These are phyloP conservation scores for Rosalia funebris DNA, from an alignment of 2,888 invertebrate species.

Conservation along the genomic window DNA sequence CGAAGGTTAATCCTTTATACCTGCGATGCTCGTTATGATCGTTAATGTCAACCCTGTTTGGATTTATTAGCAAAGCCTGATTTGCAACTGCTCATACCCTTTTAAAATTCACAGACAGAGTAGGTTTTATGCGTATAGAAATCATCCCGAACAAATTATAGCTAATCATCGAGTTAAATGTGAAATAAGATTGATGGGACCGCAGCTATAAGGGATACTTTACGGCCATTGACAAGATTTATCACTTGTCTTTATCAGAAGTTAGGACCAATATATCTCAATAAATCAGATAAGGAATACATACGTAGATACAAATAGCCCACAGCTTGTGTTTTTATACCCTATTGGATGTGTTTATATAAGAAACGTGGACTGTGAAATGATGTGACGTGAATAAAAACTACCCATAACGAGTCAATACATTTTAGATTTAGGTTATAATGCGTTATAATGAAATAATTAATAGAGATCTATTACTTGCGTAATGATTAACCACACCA, in stretches of 20 bases:
- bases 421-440: too few species aligned
- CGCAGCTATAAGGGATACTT: constrained; percentile 19
- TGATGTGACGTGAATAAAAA: too few species aligned
- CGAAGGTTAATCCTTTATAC: constrained; percentile 22
- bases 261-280: constrained; percentile 19
- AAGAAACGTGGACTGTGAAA: too few species aligned
- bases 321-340: constrained; percentile 13
- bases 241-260: constrained; percentile 22
- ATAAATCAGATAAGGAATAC: constrained; percentile 27
- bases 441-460: too few species aligned
- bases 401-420: too few species aligned
- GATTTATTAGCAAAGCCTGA: constrained; percentile 16
- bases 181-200: constrained; percentile 21
- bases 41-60: constrained; percentile 18
- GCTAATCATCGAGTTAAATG: constrained; percentile 23
- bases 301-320: constrained; percentile 19
- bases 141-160: constrained; percentile 13
- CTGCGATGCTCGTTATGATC: constrained; percentile 19
- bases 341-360: constrained; percentile 9
- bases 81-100: not conserved
- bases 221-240: constrained; percentile 22
- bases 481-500: too few species aligned
- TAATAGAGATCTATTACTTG: too few species aligned
- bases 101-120: constrained; percentile 7
- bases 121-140: constrained; percentile 14